Percentiles rank a stretch among this genome's conserved stretches.
Conservation (phyloP, 2,113 vertebrate species). For the Zosterops lateralis region DNA sequence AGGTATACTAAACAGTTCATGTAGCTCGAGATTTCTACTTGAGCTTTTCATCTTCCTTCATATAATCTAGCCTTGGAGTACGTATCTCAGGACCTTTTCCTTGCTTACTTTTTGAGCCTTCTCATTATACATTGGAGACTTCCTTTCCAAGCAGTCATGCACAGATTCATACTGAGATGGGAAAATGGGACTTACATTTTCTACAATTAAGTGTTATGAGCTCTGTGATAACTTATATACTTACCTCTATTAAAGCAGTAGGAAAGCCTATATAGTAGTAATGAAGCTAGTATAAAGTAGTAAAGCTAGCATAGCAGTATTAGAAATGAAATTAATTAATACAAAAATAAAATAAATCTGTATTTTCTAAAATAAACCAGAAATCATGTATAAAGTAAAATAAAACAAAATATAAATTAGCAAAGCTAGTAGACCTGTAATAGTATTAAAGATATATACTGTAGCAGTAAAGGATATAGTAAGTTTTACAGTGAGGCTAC, state of each 20-base stretch:
- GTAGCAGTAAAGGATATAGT: not conserved
- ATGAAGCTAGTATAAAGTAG: not conserved
- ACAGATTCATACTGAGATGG: not conserved
- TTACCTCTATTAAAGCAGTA: not conserved
- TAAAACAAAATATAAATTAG: not conserved
- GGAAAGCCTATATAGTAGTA: not conserved
- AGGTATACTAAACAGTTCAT: not conserved
- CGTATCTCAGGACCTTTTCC: not conserved
- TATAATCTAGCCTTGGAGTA: not conserved
- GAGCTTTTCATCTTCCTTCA: not conserved
- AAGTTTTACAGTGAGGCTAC: not conserved
- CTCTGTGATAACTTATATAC: not conserved
- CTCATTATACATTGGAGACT: not conserved
- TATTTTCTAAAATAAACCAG: not conserved
- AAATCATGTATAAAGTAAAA: not conserved
- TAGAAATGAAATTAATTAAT: not conserved
- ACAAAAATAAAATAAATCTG: not conserved
- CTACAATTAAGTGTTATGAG: not conserved
- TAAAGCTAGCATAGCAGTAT: not conserved
- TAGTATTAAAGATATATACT: not conserved
- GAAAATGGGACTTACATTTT: not conserved
- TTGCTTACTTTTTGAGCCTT: not conserved
- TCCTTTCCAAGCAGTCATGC: not conserved
- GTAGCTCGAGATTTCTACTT: not conserved
- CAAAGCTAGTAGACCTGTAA: not conserved